phyloP scores from a whole-genome alignment of 2,888 invertebrate genomes.

The Metopia argyrocephala region DNA sequence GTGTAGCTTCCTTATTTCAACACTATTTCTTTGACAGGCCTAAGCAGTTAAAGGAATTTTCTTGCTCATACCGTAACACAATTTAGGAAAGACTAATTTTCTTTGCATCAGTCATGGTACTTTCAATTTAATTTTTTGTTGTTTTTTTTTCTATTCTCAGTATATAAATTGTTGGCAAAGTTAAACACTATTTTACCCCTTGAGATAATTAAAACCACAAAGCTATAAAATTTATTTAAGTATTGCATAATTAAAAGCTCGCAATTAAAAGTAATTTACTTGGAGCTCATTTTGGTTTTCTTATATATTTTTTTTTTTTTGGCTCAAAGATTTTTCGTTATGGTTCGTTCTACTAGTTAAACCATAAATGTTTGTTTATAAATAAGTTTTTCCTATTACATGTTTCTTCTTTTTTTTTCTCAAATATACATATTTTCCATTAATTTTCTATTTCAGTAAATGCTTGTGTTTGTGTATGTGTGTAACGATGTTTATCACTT shows the following conservation, averaged over 20 bases:
- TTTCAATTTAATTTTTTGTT: too few relatives aligned
- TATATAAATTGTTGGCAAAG: neutral
- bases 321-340: constrained; percentile 3
- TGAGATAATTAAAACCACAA: constrained; percentile 60
- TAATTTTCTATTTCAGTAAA: constrained; percentile 35
- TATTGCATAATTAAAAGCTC: constrained; percentile 76
- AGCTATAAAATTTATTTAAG: constrained; percentile 75
- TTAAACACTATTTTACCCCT: neutral
- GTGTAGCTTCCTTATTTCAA: too few relatives aligned
- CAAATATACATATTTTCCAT: constrained; percentile 24
- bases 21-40: too few relatives aligned
- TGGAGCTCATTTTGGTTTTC: constrained; percentile 65
- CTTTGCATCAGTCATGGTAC: too few relatives aligned
- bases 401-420: neutral
- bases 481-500: constrained; percentile 37
- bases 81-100: too few relatives aligned
- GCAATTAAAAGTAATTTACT: constrained; percentile 77
- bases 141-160: too few relatives aligned
- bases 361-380: constrained; percentile 37
- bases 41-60: too few relatives aligned
- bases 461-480: neutral
- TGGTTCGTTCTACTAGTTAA: neutral
- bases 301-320: neutral
- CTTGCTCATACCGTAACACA: too few relatives aligned
- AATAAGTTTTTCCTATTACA: neutral